Percentiles rank a stretch among this genome's conserved stretches.
Conservation (phyloP, 2,797 vertebrate species). For the Pseudochaenichthys georgianus region DNA sequence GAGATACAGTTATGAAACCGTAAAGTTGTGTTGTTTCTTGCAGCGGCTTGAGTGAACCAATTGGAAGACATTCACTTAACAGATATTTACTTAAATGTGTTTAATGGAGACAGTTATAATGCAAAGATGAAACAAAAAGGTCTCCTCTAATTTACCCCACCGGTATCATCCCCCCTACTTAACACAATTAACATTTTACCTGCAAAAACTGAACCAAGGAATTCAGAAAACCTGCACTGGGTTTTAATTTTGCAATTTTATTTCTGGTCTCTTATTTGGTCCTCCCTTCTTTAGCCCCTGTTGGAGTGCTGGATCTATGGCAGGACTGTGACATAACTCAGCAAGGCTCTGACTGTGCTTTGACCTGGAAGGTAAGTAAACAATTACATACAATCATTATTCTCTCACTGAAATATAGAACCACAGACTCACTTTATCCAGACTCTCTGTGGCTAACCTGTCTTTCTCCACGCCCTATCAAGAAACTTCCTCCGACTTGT, state of each 20-base stretch:
- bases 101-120: background rate
- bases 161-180: background rate
- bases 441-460: background rate
- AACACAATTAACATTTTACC: background rate
- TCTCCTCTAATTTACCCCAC: background rate
- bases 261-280: background rate
- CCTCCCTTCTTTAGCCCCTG: slow-evolving; percentile 68
- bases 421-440: background rate
- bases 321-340: slow-evolving; percentile 68
- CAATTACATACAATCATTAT: background rate
- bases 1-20: too few species aligned
- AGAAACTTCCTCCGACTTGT: slow-evolving; percentile 77
- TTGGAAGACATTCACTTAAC: too few species aligned
- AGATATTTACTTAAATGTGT: background rate
- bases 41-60: too few species aligned
- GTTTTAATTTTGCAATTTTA: background rate
- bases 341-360: slow-evolving; percentile 59
- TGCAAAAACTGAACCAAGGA: slow-evolving; percentile 1
- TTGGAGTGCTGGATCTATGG: slow-evolving; percentile 82
- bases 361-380: slow-evolving; percentile 82
- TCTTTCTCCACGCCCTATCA: slow-evolving; percentile 20
- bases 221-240: background rate
- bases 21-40: too few species aligned
- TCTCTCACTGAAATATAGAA: background rate
- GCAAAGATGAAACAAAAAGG: background rate